Base-by-base conservation (phyloP, 2,888 invertebrate species). In the Brenthis ino region DNA sequence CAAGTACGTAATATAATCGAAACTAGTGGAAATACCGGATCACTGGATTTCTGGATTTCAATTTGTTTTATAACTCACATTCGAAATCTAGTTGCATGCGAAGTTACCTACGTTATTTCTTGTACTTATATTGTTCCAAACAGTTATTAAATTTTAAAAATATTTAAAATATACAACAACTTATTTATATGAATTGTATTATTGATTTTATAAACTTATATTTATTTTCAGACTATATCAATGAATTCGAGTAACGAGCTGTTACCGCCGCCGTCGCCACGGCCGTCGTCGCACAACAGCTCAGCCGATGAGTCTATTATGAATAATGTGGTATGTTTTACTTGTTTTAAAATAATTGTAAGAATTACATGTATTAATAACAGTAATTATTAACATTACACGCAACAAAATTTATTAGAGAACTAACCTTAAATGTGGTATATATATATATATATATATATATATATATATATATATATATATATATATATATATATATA, bases 261-360 rank as follows among this genome's bases (percentile, higher is more conserved):
- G 6, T 67, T 91, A 60, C 91, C 92, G 20, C 91, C 92, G 20
- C 86, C 91, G 1, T 92, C 92, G 24, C 92, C 92, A 70, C 87
- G 92, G 68, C 91, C 91, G 6, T 88, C 90, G 1, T 92, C 92
- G 2, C 87, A 89, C 75, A 89, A 87, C 72, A 91, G 91, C 71
- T 89, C 88, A 3, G 77, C 83, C 2, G 91, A 91, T 71, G 91
- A 91, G 74, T 85, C 85, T 14, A 69, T 88, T 65, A 75, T 87
- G 37, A 91, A 91, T 73, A 91, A 91, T 77, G 78, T 87, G 80
- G 88, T 89, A 75, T 81, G 81, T 78, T 37, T 60, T 20, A 56
- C 2, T 28, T 56, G 28, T 56, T 56, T 43, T 43, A 43, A 8
- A 8, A 43, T 43, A 43, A 8, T 37, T 37, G 1, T 37, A 37